These are phyloP conservation scores for Seriola quinqueradiata DNA, from an alignment of 2,113 vertebrate genomes.

Conservation along the genomic window DNA sequence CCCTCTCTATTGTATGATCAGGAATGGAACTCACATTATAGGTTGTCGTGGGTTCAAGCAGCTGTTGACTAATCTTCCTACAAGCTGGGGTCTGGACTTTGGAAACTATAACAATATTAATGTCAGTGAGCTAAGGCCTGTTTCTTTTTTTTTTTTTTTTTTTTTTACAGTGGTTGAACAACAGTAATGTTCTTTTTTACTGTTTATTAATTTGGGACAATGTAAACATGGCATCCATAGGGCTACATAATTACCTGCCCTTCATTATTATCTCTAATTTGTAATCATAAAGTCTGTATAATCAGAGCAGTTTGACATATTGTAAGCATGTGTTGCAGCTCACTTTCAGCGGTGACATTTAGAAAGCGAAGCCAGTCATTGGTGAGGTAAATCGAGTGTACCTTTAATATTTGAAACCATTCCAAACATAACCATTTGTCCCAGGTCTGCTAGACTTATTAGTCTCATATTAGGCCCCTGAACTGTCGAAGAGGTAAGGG, in stretches of 20 bases:
- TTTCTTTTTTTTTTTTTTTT: conserved; percentile 8
- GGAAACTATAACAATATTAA: conserved; percentile 21
- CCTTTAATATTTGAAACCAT: conserved; percentile 42
- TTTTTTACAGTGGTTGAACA: conserved; percentile 33
- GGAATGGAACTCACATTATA: conserved; percentile 67
- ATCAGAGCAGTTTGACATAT: conserved; percentile 59
- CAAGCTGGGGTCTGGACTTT: neutral
- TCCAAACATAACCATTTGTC: conserved; percentile 38
- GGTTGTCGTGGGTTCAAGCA: conserved; percentile 52
- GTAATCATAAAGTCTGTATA: conserved; percentile 61
- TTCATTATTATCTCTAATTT: conserved; percentile 65
- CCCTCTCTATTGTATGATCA: conserved; percentile 66
- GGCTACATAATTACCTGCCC: conserved; percentile 55
- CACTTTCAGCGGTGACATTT: conserved; percentile 43
- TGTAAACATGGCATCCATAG: conserved; percentile 52
- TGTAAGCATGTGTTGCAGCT: conserved; percentile 39
- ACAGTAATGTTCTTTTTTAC: conserved; percentile 27
- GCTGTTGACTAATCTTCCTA: conserved; percentile 34
- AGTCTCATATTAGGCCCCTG: conserved; percentile 48
- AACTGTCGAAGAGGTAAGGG: conserved; percentile 57
- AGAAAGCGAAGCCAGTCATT: conserved; percentile 5
- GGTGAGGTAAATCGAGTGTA: conserved; percentile 34
- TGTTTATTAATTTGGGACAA: conserved; percentile 57
- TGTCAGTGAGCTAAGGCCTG: conserved; percentile 3
- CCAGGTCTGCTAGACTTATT: conserved; percentile 42